phyloP scores from a whole-genome alignment of 2,888 invertebrate species.

The Sesia apiformis region DNA sequence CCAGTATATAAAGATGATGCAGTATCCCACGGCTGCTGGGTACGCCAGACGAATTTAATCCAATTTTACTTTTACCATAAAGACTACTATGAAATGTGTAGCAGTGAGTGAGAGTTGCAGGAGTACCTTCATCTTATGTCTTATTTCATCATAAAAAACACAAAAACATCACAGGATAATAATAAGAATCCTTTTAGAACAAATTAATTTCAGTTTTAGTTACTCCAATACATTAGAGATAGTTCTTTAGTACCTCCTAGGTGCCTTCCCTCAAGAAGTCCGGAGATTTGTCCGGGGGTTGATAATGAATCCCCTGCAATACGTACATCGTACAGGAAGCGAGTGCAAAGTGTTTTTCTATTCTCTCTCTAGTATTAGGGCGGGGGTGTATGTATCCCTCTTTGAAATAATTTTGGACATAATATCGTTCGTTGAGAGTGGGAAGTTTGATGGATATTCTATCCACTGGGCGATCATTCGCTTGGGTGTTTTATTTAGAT shows the following conservation, averaged over 20 bases:
- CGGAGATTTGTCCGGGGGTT: conserved; percentile 59
- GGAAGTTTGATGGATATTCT: too few relatives aligned
- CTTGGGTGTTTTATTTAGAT: too few relatives aligned
- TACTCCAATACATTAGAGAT: background rate
- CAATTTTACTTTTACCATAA: too few relatives aligned
- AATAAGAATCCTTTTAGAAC: conserved; percentile 6
- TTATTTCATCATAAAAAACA: too few relatives aligned
- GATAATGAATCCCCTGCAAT: conserved; percentile 65
- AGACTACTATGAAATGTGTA: too few relatives aligned
- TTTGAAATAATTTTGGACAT: background rate
- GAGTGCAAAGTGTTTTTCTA: conserved; percentile 69
- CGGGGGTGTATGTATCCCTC: conserved; percentile 17
- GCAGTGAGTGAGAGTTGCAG: too few relatives aligned
- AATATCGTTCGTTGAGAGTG: too few relatives aligned
- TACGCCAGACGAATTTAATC: too few relatives aligned
- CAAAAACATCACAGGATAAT: conserved; percentile 9
- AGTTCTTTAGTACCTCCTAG: background rate
- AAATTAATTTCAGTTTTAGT: background rate
- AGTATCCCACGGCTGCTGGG: too few relatives aligned
- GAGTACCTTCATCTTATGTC: too few relatives aligned
- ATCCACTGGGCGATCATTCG: too few relatives aligned
- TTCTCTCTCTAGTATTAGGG: conserved; percentile 35
- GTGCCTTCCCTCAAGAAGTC: conserved; percentile 32
- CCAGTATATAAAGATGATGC: too few relatives aligned
- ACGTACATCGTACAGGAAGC: conserved; percentile 69